Evolutionary conservation across 2,113 vertebrate genomes (phyloP), one percentile per base, ranked within the genome.

Genomic region (Haliaeetus leucogaster): DNA sequence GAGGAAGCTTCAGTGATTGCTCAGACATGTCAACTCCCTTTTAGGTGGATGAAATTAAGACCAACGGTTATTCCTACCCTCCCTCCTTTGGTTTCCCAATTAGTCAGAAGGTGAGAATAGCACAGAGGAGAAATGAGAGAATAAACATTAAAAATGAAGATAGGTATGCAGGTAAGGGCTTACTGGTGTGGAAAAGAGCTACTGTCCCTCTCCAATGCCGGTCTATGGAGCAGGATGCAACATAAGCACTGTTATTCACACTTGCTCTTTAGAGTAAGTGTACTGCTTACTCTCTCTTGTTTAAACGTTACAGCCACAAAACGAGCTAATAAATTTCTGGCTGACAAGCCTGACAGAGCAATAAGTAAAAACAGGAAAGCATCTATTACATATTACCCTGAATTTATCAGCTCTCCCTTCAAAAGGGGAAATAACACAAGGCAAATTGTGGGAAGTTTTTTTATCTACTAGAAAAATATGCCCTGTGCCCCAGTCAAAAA

Each of bases 281-380:
- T 42, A 80, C 32, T 62, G 56, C 85, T 94, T 53, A 13, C 25
- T 84, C 61, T 91, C 76, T 84, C 82, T 95, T 83, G 62, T 86
- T 94, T 94, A 94, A 97, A 96, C 6, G 34, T 96, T 97, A 85
- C 63, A 95, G 93, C 97, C 97, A 90, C 95, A 93, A 55, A 93
- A 97, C 3, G 94, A 92, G 79, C 66, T 59, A 95, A 94, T 96
- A 94, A 96, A 95, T 73, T 94, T 93, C 85, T 96, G 85, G 65
- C 86, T 97, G 95, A 97, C 97, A 96, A 97, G 93, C 36, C 83
- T 97, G 93, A 95, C 95, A 94, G 95, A 96, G 96, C 89, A 97
- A 95, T 97, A 97, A 97, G 95, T 98, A 96, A 98, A 98, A 98
- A 98, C 98, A 98, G 98, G 98, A 98, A 98, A 97, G 88, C 95